These are phyloP conservation scores for Eira barbara DNA, from an alignment of 2,113 vertebrate genomes.

Conservation along the genomic window DNA sequence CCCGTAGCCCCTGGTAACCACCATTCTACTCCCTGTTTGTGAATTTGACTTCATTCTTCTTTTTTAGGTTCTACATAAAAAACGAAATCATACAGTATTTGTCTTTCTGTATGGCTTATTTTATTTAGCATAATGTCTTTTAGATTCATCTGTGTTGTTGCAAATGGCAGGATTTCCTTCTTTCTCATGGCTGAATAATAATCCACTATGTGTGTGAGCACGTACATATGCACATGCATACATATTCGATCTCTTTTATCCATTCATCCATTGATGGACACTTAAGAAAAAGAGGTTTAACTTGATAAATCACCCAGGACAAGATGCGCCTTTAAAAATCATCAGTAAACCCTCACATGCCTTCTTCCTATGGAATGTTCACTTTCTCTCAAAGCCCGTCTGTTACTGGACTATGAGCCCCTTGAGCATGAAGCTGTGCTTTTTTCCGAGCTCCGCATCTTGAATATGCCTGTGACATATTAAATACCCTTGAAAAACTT, in stretches of 20 bases:
- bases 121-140: neutral
- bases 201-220: too few species aligned
- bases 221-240: neutral
- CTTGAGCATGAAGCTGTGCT: neutral
- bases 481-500: neutral
- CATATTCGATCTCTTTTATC: neutral
- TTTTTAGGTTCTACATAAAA: neutral
- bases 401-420: neutral
- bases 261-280: neutral
- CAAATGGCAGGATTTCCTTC: neutral
- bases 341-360: neutral
- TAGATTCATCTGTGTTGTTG: neutral
- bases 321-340: neutral
- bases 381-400: neutral
- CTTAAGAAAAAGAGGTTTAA: neutral
- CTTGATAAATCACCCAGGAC: neutral
- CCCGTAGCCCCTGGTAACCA: too few species aligned
- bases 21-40: neutral
- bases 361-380: neutral
- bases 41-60: neutral
- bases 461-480: neutral
- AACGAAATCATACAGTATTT: neutral
- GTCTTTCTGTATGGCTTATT: neutral
- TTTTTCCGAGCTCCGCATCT: neutral
- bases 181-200: neutral